Evolutionary conservation across 2,113 vertebrate species (phyloP), one percentile per base, ranked within the genome.

Genomic region (Brienomyrus brachyistius): DNA sequence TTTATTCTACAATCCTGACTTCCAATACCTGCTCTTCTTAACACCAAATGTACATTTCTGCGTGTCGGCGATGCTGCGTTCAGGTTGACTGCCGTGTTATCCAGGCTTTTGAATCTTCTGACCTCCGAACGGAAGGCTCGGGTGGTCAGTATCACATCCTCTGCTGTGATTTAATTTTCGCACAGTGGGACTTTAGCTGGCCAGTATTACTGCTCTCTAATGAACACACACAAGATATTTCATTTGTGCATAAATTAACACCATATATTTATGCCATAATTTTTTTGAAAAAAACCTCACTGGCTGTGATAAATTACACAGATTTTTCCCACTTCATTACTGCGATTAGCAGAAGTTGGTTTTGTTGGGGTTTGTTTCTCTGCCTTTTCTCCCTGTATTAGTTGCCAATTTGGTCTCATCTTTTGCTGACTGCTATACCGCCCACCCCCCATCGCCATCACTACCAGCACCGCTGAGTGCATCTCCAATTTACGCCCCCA

Each of bases 191-290:
- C 74, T 80, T 43, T 80, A 80, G 17, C 17, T 80, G 74, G 15
- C 31, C 0, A 2, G 74, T 43, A 15, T 80, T 27, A 80, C 74
- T 19, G 35, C 6, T 43, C 74, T 43, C 35, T 43, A 40, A 80
- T 35, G 74, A 80, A 80, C 10, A 19, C 35, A 43, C 74, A 80
- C 35, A 80, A 43, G 74, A 80, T 43, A 80, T 80, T 80, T 80
- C 11, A 80, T 80, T 43, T 80, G 74, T 15, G 74, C 74, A 80
- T 80, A 80, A 80, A 80, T 80, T 80, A 80, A 80, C 31, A 80
- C 74, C 74, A 31, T 77, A 77, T 13, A 74, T 74, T 31, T 35
- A 6, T 27, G 66, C 66, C n/a, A 35, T 35, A 74, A 74, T 74
- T 74, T 74, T 5, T 35, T 74, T 74, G 0, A 35, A 74, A 74